Base-by-base conservation (phyloP, 2,888 invertebrate genomes). In the Netelia virgata region DNA sequence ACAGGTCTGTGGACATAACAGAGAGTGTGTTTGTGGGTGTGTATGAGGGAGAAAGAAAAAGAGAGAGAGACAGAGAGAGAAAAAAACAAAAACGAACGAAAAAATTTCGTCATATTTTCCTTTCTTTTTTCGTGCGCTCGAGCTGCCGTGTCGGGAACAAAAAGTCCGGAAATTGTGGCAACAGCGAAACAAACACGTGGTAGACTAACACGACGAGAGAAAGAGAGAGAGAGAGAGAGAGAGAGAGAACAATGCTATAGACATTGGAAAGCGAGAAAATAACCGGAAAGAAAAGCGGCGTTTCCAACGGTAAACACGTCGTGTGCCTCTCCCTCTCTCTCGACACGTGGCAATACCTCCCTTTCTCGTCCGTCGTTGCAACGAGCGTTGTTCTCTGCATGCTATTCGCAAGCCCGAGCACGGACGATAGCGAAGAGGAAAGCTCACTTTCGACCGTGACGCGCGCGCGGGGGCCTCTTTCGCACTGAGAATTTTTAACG, bases 231-330 rank as follows among this genome's bases (percentile, higher is more conserved):
- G 23, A 55, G 57, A 55, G 41, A 50, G 10, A 82, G 61, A 68
- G 53, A n/a, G 69, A 61, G 53, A n/a, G 69, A 61, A 47, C 50
- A 47, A 64, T 63, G 36, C 10, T 55, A 68, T 36, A 36, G 36
- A 36, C 36, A 36, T 47, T 66, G 47, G 66, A 53, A 76, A 81
- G 73, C 10, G 72, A 61, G 75, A 83, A 80, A 83, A 72, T 76
- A 77, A 72, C 81, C 73, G 81, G 80, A 86, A 87, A 85, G 83
- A 85, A 86, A 86, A 87, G 84, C 78, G 73, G 69, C 84, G 75
- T 87, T 86, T 86, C 76, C 83, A 82, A 75, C 63, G 76, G 84
- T 85, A 85, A 86, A 85, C 82, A 82, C 82, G 73, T 76, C 78
- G 77, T 81, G 79, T 84, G 69, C 68, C 77, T 82, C 55, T 50